These are phyloP conservation scores for Gymnothorax reevesii DNA, from an alignment of 2,797 vertebrate species.

Conservation along the genomic window DNA sequence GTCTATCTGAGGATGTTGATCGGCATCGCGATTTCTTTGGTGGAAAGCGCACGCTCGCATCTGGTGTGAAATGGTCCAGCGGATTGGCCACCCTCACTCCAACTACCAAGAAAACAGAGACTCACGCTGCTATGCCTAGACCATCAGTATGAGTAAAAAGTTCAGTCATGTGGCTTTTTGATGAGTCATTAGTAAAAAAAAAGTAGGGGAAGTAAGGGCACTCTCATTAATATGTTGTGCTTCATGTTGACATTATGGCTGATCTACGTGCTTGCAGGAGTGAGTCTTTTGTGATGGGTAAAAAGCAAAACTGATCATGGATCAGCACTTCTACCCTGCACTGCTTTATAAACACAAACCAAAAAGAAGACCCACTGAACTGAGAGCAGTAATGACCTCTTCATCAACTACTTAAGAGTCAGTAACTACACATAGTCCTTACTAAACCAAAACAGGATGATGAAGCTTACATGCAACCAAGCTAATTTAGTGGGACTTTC, in stretches of 20 bases:
- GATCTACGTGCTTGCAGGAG: not conserved
- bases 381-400: not conserved
- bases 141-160: no score
- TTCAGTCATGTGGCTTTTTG: no score
- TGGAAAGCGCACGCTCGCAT: no score
- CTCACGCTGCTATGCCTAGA: no score
- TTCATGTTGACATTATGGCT: not conserved
- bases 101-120: no score
- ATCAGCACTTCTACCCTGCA: not conserved
- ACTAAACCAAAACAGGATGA: not conserved
- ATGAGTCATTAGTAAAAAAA: no score
- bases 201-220: no score
- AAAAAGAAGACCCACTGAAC: not conserved
- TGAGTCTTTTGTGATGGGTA: not conserved
- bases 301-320: not conserved
- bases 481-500: not conserved
- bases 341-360: not conserved
- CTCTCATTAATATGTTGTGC: not conserved
- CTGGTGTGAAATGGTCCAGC: no score
- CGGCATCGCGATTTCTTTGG: no score
- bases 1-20: no score
- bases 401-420: not conserved
- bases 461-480: not conserved
- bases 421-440: not conserved
- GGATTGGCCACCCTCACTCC: no score